A percentile compares a stretch with the other conserved stretches of the same genome.
These are phyloP conservation scores for Podotricha telesiphe DNA, from an alignment of 2,888 invertebrate species.

Conservation along the genomic window DNA sequence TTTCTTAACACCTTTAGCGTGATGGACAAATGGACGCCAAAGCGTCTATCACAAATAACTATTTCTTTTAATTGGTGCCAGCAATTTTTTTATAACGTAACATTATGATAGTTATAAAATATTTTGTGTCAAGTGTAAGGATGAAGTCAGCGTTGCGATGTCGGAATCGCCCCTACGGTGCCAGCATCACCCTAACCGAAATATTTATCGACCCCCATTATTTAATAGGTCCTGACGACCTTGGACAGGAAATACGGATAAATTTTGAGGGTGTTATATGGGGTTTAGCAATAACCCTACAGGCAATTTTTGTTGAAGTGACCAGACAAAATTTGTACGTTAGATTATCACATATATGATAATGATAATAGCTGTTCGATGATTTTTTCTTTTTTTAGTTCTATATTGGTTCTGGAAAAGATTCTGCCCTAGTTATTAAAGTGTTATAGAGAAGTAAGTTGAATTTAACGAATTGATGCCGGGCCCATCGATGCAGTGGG, in stretches of 20 bases:
- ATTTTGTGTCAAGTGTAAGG: constrained; percentile 25
- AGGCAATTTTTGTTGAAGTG: not conserved
- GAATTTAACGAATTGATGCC: too few species aligned
- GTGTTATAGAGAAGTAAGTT: too few species aligned
- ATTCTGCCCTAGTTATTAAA: too few species aligned
- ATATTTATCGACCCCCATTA: constrained; percentile 46
- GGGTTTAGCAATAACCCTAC: not conserved
- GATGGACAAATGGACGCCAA: not conserved
- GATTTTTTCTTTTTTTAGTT: too few species aligned
- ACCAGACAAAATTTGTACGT: not conserved
- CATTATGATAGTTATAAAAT: constrained; percentile 18
- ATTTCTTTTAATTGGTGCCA: not conserved
- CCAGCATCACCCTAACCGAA: constrained; percentile 47
- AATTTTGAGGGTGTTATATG: not conserved
- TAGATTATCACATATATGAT: too few species aligned
- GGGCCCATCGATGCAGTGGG: too few species aligned
- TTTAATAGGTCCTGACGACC: constrained; percentile 48
- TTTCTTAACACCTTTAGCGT: not conserved
- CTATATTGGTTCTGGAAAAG: too few species aligned
- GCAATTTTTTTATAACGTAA: not conserved
- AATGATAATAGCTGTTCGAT: too few species aligned
- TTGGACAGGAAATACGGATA: constrained; percentile 21
- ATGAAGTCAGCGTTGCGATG: constrained; percentile 38
- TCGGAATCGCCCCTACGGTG: constrained; percentile 46
- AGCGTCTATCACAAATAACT: not conserved